Percentiles rank a stretch among this genome's conserved stretches.
These are phyloP conservation scores for Pseudopipra pipra DNA, from an alignment of 2,113 vertebrate genomes.

Conservation along the genomic window DNA sequence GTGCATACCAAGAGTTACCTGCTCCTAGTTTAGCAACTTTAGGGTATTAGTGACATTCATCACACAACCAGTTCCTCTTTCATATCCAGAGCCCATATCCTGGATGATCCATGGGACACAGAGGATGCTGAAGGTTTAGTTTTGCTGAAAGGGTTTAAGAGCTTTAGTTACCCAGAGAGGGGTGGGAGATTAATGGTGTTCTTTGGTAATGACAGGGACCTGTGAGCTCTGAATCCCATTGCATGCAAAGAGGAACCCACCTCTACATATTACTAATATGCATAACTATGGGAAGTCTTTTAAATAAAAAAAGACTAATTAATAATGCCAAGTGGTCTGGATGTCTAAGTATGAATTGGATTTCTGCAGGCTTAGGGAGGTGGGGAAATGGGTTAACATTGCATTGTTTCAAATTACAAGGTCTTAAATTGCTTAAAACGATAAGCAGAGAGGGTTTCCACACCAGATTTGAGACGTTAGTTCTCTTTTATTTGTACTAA, in stretches of 20 bases:
- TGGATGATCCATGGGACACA: background rate
- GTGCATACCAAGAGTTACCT: background rate
- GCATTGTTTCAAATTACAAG: conserved; percentile 32
- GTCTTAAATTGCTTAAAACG: background rate
- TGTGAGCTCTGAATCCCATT: background rate
- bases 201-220: background rate
- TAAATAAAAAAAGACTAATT: background rate
- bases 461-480: background rate
- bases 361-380: background rate
- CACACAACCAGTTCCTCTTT: background rate
- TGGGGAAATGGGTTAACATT: background rate
- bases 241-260: background rate
- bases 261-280: background rate
- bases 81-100: background rate
- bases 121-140: background rate
- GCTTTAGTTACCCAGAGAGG: background rate
- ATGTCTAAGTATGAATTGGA: background rate
- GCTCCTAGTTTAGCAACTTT: background rate
- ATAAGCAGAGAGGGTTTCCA: conserved; percentile 22
- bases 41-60: background rate
- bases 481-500: conserved; percentile 20
- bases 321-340: background rate
- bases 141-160: background rate
- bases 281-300: background rate
- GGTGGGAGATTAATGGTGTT: background rate